A percentile compares a stretch with the other conserved stretches of the same genome.
Conservation (phyloP, 2,888 invertebrate genomes). For the Microchrysa polita region DNA sequence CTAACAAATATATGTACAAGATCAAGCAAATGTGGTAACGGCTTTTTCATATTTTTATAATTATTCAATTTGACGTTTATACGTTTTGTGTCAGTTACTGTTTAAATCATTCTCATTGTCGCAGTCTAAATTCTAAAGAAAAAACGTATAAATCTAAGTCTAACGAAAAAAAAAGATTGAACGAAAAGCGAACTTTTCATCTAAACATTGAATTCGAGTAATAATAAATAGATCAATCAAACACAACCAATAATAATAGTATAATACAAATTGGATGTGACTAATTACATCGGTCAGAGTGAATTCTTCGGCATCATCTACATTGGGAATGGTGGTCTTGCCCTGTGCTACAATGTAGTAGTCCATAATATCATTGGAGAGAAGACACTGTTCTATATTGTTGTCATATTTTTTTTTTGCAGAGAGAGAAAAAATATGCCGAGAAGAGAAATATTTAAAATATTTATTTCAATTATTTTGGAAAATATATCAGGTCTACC, state of each 20-base stretch:
- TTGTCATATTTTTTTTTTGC: neutral
- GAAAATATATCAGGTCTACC: neutral
- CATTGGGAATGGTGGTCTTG: slow-evolving; percentile 89
- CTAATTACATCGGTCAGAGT: slow-evolving; percentile 79
- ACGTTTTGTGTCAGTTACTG: slow-evolving; percentile 5
- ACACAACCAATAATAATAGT: neutral
- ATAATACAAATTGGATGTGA: slow-evolving; percentile 27
- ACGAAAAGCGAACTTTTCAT: neutral
- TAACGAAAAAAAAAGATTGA: too few species aligned
- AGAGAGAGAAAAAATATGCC: neutral
- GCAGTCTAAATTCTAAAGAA: neutral
- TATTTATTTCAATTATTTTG: neutral
- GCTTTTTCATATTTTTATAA: too few species aligned
- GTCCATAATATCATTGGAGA: slow-evolving; percentile 82
- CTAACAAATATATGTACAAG: neutral
- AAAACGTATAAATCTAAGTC: neutral
- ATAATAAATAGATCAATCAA: neutral
- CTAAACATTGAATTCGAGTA: neutral
- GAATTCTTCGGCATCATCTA: slow-evolving; percentile 94
- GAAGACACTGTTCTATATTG: slow-evolving; percentile 68
- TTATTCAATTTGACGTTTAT: neutral
- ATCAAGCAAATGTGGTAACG: neutral
- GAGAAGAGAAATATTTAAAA: slow-evolving; percentile 3
- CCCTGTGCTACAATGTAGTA: slow-evolving; percentile 95
- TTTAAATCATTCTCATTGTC: neutral